A percentile compares a stretch with the other conserved stretches of the same genome.
These are phyloP conservation scores for Athalia cordata DNA, from an alignment of 2,888 invertebrate genomes.

Conservation along the genomic window DNA sequence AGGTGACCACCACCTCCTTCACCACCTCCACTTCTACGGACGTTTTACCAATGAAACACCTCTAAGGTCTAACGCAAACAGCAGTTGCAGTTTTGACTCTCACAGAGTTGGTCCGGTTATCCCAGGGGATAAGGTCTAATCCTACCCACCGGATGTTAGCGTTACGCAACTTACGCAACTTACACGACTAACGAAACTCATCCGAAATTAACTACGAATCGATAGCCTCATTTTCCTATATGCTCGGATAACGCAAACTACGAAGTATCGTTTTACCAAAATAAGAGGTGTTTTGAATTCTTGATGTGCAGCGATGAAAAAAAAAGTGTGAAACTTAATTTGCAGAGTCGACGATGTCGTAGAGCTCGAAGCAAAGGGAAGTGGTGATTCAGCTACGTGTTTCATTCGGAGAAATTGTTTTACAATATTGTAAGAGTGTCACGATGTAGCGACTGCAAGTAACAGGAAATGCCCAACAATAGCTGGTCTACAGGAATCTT, in stretches of 20 bases:
- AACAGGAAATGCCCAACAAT: conserved; percentile 41
- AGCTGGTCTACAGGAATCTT: conserved; percentile 18
- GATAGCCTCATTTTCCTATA: no score
- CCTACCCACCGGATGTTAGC: conserved; percentile 48
- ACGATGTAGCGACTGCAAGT: conserved; percentile 39
- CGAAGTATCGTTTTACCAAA: no score
- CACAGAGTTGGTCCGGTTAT: conserved; percentile 62
- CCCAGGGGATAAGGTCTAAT: conserved; percentile 24
- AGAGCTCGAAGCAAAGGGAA: conserved; percentile 1
- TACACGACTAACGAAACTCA: not conserved
- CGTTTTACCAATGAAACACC: conserved; percentile 51
- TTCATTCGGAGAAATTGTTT: conserved; percentile 34
- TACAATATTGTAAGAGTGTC: conserved; percentile 30
- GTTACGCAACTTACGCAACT: conserved; percentile 60
- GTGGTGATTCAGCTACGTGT: conserved; percentile 11
- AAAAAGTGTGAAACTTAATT: no score
- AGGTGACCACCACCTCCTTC: conserved; percentile 67
- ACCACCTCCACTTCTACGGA: conserved; percentile 43
- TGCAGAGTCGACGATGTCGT: not conserved
- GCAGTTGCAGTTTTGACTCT: conserved; percentile 67
- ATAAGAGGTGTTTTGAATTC: no score
- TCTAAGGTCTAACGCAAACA: conserved; percentile 58
- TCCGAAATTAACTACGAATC: not conserved
- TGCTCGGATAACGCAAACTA: no score
- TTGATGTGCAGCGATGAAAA: no score